Base-by-base conservation (phyloP, 2,888 invertebrate species). In the Drosophila prolongata region DNA sequence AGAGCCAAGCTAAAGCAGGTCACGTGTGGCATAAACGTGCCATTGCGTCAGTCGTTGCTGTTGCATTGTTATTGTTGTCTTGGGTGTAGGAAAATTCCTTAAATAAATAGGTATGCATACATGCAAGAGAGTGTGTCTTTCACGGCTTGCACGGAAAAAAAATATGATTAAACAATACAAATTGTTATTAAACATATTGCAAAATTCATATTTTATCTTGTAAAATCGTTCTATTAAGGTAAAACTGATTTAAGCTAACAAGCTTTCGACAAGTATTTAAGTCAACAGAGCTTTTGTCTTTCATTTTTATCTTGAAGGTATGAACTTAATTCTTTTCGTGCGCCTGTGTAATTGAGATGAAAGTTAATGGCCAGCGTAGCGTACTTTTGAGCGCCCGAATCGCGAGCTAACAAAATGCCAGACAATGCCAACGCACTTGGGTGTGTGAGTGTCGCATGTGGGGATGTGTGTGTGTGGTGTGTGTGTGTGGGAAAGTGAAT, bases 351-450 rank as follows among this genome's bases (percentile, higher is more conserved):
- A 89, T 89, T 80, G 89, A 85, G 89, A 89, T 89, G 84, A 85
- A 89, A 89, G 89, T 87, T 87, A 89, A 89, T 85, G 84, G 80
- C 77, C 80, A 80, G 78, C 80, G 79, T 79, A 88, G 83, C 83
- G 79, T 79, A 86, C 80, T 86, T 86, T 80, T 47, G 58, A 79
- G 87, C 76, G 78, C 75, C 89, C 78, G 76, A 84, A 84, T 84
- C 89, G 84, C 84, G 73, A 58, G 73, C 64, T 62, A 80, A 88
- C 89, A 74, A 86, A 89, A 78, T 72, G 76, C 78, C 80, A 88
- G 83, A 87, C 80, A 84, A 84, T 86, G 69, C 80, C 73, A 74
- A 56, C 55, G 37, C 38, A 58, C 55, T 30, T 40, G 42, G 44
- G 49, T 42, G n/a, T 35, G 60, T 58, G 24, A 24, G 61, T 53